These are phyloP conservation scores for Caretta caretta DNA, from an alignment of 2,113 vertebrate genomes.

Conservation along the genomic window DNA sequence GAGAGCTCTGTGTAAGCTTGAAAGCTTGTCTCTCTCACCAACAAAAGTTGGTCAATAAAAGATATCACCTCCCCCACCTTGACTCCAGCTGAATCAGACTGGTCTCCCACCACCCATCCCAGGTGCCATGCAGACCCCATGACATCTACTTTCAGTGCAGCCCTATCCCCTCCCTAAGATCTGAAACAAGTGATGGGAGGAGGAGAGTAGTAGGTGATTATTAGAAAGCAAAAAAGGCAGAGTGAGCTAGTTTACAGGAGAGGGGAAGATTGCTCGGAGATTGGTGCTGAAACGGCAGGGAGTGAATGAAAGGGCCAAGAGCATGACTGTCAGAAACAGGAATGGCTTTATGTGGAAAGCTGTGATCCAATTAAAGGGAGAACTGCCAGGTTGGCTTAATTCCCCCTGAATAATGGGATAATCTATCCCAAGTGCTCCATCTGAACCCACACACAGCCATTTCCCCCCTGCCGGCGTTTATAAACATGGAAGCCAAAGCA, in stretches of 20 bases:
- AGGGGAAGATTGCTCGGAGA: fast-evolving
- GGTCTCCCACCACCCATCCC: not conserved
- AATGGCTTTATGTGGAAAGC: not conserved
- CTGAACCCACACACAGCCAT: fast-evolving
- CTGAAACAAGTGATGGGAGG: not conserved
- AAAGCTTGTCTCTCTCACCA: not conserved
- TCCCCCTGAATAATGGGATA: not conserved
- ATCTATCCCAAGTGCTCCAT: not conserved
- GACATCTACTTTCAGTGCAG: fast-evolving
- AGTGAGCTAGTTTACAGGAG: not conserved
- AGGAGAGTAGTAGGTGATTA: fast-evolving
- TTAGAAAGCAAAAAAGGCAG: not conserved
- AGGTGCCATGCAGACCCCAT: not conserved
- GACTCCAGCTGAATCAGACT: not conserved
- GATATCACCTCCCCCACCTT: not conserved
- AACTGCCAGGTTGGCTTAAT: not conserved
- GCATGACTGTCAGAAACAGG: not conserved
- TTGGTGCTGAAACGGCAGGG: not conserved
- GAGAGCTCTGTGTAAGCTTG: not conserved
- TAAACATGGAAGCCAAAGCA: not conserved
- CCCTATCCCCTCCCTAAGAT: not conserved
- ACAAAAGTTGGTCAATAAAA: not conserved
- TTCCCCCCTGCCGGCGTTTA: not conserved
- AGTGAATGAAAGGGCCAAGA: not conserved
- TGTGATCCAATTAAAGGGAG: not conserved